These are phyloP conservation scores for Thalassarche chlororhynchos DNA, from an alignment of 2,113 vertebrate genomes.

Conservation along the genomic window DNA sequence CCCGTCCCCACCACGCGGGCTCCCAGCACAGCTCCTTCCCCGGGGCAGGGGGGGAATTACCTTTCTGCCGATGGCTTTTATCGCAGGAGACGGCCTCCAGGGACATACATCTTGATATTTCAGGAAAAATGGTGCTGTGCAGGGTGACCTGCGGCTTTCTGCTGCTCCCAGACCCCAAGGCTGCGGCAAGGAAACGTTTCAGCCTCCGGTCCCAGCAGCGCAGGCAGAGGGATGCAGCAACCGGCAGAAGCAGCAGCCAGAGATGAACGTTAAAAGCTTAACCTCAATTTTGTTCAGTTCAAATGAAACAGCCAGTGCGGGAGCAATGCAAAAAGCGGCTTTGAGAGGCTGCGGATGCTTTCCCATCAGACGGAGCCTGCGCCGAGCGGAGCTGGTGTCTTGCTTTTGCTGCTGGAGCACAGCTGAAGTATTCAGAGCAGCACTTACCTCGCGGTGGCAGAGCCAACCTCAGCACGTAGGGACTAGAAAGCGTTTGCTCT, in stretches of 20 bases:
- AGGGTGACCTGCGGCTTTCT: background rate
- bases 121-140: accelerated
- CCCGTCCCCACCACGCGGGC: accelerated
- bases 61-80: background rate
- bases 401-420: background rate
- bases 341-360: background rate
- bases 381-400: background rate
- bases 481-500: background rate
- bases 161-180: background rate
- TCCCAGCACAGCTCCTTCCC: background rate
- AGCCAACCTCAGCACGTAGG: accelerated
- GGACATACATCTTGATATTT: accelerated
- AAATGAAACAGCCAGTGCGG: background rate
- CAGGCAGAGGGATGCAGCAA: background rate
- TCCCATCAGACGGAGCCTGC: background rate
- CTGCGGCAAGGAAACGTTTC: accelerated
- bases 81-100: background rate
- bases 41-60: background rate
- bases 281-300: background rate
- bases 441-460: background rate
- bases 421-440: background rate
- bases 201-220: background rate
- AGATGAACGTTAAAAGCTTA: background rate
- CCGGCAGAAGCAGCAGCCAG: background rate
- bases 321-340: background rate